A percentile compares a stretch with the other conserved stretches of the same genome.
Conservation (phyloP, 2,113 vertebrate genomes). For the Cnemophilus loriae region DNA sequence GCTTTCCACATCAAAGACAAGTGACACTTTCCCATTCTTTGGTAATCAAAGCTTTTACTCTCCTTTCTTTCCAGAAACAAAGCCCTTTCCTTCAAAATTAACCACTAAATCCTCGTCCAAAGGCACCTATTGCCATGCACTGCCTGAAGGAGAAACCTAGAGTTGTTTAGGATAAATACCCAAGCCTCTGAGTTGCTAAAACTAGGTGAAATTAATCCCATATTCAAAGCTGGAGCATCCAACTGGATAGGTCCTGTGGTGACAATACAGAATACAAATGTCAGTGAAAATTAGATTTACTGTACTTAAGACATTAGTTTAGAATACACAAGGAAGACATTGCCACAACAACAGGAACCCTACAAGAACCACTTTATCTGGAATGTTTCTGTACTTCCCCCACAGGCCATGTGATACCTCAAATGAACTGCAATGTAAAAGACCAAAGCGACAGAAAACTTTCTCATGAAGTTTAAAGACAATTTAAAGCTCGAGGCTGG, state of each 20-base stretch:
- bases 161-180: not conserved
- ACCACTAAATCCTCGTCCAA: not conserved
- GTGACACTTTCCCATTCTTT: not conserved
- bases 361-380: not conserved
- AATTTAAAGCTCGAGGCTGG: slow-evolving; percentile 29
- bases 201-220: not conserved
- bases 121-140: not conserved
- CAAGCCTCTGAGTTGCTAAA: not conserved
- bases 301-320: not conserved
- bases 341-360: not conserved
- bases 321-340: not conserved
- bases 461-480: not conserved
- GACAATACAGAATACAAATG: not conserved
- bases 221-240: not conserved
- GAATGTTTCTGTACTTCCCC: not conserved
- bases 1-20: not conserved
- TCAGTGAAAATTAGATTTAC: not conserved
- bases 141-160: not conserved
- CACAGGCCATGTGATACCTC: not conserved
- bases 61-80: not conserved
- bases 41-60: not conserved
- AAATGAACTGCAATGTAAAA: not conserved
- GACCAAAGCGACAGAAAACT: not conserved
- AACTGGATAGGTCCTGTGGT: not conserved
- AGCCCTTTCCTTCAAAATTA: not conserved